A percentile compares a stretch with the other conserved stretches of the same genome.
phyloP scores from a whole-genome alignment of 2,113 vertebrate genomes.

The Nanger granti region DNA sequence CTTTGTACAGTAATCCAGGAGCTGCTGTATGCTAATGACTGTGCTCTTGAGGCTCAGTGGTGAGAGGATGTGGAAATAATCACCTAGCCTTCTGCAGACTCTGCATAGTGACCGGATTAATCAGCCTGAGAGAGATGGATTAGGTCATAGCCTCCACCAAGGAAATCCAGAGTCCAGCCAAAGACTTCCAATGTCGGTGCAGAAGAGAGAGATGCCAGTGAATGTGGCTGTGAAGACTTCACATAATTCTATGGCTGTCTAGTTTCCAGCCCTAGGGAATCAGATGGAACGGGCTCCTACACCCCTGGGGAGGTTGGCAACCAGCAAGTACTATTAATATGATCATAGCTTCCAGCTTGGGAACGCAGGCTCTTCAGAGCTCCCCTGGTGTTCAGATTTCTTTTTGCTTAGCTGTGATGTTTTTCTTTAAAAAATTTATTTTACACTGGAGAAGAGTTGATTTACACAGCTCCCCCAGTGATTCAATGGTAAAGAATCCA shows the following conservation, averaged over 20 bases:
- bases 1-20: constrained; percentile 12
- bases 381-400: background rate
- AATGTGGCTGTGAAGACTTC: background rate
- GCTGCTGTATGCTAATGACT: background rate
- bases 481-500: background rate
- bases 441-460: background rate
- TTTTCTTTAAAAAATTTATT: background rate
- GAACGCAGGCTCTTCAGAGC: background rate
- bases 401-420: background rate
- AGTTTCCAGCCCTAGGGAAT: background rate
- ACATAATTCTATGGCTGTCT: background rate
- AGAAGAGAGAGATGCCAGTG: background rate
- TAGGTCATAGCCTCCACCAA: background rate
- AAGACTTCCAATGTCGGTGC: background rate
- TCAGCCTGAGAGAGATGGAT: background rate
- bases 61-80: constrained; percentile 16
- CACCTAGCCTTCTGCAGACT: background rate
- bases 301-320: background rate
- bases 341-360: background rate
- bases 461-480: background rate
- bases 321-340: background rate
- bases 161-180: background rate
- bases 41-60: background rate
- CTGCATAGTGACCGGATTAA: background rate
- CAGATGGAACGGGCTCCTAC: background rate